Evolutionary conservation across 1,140 invertebrate genomes (phyloP).

Genomic region (Phortica variegata): DNA sequence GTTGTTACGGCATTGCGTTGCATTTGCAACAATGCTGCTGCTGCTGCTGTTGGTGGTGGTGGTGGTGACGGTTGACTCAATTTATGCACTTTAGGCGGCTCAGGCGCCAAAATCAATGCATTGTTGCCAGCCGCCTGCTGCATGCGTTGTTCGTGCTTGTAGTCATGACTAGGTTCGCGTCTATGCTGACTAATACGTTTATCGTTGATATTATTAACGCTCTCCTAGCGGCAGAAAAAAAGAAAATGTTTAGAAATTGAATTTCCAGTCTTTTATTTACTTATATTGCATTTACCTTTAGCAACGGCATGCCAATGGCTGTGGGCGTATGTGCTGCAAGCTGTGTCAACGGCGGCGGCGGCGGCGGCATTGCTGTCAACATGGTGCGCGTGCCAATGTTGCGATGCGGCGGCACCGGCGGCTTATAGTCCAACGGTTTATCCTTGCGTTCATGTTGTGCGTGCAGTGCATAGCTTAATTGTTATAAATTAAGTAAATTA

Average conservation of each 20-base stretch:
- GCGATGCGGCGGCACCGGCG: slow-evolving; percentile 82
- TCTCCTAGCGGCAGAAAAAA: slow-evolving; percentile 15
- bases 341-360: slow-evolving; percentile 42
- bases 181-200: slow-evolving; percentile 27
- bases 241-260: no score
- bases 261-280: no score
- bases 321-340: slow-evolving; percentile 14
- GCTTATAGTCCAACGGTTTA: slow-evolving; percentile 64
- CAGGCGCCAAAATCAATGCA: no score
- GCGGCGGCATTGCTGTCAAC: slow-evolving; percentile 28
- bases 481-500: slow-evolving; percentile 36
- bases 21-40: background rate
- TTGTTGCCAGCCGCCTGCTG: no score
- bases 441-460: slow-evolving; percentile 59
- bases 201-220: slow-evolving; percentile 12
- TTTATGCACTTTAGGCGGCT: no score
- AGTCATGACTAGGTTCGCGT: slow-evolving; percentile 41
- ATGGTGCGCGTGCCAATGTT: slow-evolving; percentile 63
- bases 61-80: no score
- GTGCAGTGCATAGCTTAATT: slow-evolving; percentile 76
- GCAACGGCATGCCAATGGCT: slow-evolving; percentile 1
- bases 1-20: background rate
- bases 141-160: slow-evolving; percentile 12
- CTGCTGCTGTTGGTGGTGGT: no score
- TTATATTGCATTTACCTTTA: slow-evolving; percentile 21